These are phyloP conservation scores for Mactra quadrangularis DNA, from an alignment of 1,140 invertebrate genomes.

Conservation along the genomic window DNA sequence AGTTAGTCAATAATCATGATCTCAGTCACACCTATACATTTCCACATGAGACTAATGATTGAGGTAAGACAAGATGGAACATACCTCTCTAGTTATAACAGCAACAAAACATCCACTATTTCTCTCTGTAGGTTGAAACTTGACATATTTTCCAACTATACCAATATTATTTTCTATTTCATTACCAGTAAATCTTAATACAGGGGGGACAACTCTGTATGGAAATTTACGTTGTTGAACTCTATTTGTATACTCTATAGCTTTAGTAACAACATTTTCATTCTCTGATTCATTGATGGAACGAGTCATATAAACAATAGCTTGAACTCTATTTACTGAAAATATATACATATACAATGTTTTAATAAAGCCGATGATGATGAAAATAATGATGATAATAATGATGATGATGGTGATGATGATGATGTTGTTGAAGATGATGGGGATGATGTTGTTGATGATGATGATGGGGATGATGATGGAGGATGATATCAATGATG, in stretches of 20 bases:
- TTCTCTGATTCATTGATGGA: slow-evolving; percentile 76
- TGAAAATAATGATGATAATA: too few species aligned
- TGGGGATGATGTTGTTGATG: too few species aligned
- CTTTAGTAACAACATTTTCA: slow-evolving; percentile 73
- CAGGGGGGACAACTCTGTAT: slow-evolving; percentile 75
- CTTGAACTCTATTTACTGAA: slow-evolving; percentile 76
- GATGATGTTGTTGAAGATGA: too few species aligned
- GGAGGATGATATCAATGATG: too few species aligned
- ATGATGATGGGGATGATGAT: too few species aligned
- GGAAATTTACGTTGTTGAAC: slow-evolving; percentile 66
- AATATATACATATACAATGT: slow-evolving; percentile 7
- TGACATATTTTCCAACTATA: slow-evolving; percentile 72
- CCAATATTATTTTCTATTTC: slow-evolving; percentile 69
- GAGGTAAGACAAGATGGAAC: too few species aligned
- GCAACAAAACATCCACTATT: slow-evolving; percentile 80
- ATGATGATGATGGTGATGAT: too few species aligned
- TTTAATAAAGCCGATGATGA: too few species aligned
- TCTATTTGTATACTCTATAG: slow-evolving; percentile 74
- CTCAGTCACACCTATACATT: too few species aligned
- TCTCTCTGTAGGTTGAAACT: slow-evolving; percentile 70
- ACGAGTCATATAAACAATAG: slow-evolving; percentile 76
- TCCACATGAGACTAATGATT: too few species aligned
- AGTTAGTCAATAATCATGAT: too few species aligned
- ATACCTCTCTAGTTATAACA: slow-evolving; percentile 78
- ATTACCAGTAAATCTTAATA: slow-evolving; percentile 72